Conservation (phyloP, 1,140 invertebrate genomes). For the Scaptodrosophila lebanonensis region DNA sequence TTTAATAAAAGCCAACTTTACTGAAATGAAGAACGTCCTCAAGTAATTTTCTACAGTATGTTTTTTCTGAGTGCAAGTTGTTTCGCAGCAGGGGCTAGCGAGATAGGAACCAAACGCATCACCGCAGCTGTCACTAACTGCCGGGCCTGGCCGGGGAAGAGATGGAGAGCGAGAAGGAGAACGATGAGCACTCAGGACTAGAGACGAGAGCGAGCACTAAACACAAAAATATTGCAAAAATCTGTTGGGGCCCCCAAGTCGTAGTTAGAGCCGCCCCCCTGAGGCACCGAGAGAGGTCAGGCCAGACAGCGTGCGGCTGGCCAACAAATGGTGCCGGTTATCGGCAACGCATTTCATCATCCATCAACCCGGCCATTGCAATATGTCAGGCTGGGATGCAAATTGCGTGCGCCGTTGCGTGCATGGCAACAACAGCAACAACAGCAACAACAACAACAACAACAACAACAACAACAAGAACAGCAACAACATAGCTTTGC, state of each 20-base stretch:
- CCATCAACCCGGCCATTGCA: constrained; percentile 54
- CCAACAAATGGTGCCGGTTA: constrained; percentile 11
- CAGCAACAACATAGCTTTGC: constrained; percentile 9
- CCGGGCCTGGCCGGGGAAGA: constrained; percentile 29
- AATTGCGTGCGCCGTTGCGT: constrained; percentile 21
- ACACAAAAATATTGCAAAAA: too few species aligned
- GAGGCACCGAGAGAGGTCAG: too few species aligned
- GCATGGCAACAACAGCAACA: not conserved
- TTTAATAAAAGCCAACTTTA: too few species aligned
- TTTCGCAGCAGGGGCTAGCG: constrained; percentile 19
- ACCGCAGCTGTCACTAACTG: constrained; percentile 72
- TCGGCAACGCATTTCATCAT: constrained; percentile 17
- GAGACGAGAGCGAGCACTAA: too few species aligned
- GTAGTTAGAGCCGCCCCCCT: too few species aligned
- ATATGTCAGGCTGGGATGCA: constrained; percentile 45
- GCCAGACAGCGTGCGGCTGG: constrained; percentile 5
- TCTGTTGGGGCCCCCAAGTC: too few species aligned
- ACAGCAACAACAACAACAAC: not conserved
- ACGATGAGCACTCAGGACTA: too few species aligned
- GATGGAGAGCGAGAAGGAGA: too few species aligned
- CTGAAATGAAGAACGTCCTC: too few species aligned
- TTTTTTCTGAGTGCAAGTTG: constrained; percentile 1
- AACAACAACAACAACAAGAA: constrained; percentile 10
- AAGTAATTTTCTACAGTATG: too few species aligned
- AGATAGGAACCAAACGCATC: constrained; percentile 5